A percentile compares a stretch with the other conserved stretches of the same genome.
Conservation (phyloP, 2,113 vertebrate genomes). For the Oryzias melastigma region DNA sequence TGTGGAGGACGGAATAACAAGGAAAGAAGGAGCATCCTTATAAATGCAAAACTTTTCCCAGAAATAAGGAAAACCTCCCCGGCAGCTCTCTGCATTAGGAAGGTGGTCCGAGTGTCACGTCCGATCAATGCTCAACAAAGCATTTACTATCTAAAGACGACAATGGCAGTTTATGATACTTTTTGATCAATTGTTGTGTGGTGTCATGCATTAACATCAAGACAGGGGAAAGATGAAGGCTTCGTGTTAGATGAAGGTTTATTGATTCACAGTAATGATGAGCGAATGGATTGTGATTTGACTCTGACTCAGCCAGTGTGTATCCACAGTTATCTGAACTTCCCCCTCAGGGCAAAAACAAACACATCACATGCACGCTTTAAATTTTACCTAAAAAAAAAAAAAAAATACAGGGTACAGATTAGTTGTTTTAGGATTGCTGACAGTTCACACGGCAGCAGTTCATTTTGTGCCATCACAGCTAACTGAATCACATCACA, state of each 20-base stretch:
- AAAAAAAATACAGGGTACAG: conserved; percentile 35
- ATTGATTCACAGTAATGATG: conserved; percentile 82
- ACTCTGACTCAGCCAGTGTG: conserved; percentile 54
- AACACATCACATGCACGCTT: conserved; percentile 34
- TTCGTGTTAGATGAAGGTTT: conserved; percentile 68
- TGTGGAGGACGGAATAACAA: too few relatives aligned
- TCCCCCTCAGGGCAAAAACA: conserved; percentile 20
- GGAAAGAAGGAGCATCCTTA: too few relatives aligned
- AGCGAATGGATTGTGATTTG: conserved; percentile 62
- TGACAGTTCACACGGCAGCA: conserved; percentile 6
- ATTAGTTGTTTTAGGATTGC: conserved; percentile 12
- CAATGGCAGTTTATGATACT: neutral
- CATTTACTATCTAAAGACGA: neutral
- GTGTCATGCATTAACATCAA: conserved; percentile 25
- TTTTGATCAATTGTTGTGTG: conserved; percentile 28
- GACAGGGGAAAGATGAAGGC: conserved; percentile 36
- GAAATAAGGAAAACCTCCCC: too few relatives aligned
- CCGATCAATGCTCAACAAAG: neutral
- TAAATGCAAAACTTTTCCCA: too few relatives aligned
- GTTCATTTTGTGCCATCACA: conserved; percentile 46
- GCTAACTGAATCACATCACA: conserved; percentile 52
- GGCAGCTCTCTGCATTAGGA: too few relatives aligned
- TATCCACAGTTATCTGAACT: conserved; percentile 45
- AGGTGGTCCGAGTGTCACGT: too few relatives aligned
- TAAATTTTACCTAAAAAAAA: conserved; percentile 25